Conservation (phyloP, 2,797 vertebrate genomes). For the Valencia hispanica region DNA sequence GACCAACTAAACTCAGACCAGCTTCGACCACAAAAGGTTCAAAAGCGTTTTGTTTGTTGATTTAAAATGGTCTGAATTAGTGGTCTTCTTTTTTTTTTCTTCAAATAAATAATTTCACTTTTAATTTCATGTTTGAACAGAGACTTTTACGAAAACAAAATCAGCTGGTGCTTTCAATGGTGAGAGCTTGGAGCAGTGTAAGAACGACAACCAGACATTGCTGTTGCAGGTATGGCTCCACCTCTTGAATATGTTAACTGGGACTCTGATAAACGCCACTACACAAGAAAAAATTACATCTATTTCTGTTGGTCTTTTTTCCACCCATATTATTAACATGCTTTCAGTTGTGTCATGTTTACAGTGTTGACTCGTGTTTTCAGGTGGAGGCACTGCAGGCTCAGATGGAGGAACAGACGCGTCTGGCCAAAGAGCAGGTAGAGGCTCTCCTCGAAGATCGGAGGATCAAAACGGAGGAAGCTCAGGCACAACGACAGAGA, state of each 20-base stretch:
- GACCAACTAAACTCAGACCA: constrained; percentile 74
- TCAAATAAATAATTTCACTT: not conserved
- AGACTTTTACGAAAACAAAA: constrained; percentile 68
- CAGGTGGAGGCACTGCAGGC: constrained; percentile 96
- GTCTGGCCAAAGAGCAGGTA: constrained; percentile 88
- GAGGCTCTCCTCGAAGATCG: constrained; percentile 91
- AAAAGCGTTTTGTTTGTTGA: constrained; percentile 4
- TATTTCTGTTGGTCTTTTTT: not conserved
- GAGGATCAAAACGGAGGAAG: constrained; percentile 87
- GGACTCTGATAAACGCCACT: not conserved
- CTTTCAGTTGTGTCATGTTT: not conserved
- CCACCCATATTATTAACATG: not conserved
- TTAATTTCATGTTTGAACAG: constrained; percentile 41
- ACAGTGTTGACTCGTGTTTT: constrained; percentile 1
- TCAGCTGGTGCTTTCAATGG: constrained; percentile 56
- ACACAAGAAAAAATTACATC: not conserved
- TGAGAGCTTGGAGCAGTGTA: constrained; percentile 78
- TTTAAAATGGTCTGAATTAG: not conserved
- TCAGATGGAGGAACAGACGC: constrained; percentile 93
- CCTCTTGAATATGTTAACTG: not conserved
- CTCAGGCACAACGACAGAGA: constrained; percentile 84
- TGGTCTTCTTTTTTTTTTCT: not conserved
- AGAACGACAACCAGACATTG: constrained; percentile 83
- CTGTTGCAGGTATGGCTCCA: constrained; percentile 84
- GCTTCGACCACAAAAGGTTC: constrained; percentile 71